Evolutionary conservation across 2,888 invertebrate genomes (phyloP), one percentile per base, ranked within the genome.

Genomic region (Torymus tubicola): DNA sequence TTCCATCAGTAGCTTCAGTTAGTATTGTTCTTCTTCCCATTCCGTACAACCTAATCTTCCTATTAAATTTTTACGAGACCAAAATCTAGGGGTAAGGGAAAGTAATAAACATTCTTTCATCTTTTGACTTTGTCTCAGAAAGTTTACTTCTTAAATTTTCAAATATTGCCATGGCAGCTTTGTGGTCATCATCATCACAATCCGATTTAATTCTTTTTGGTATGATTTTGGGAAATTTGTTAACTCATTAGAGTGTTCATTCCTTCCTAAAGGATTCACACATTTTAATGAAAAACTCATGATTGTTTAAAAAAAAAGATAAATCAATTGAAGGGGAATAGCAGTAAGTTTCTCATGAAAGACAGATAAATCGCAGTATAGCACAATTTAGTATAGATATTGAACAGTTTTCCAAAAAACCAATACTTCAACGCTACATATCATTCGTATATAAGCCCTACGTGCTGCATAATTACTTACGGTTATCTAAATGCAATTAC

Each of bases 121-220:
- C n/a, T n/a, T n/a, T n/a, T n/a, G n/a, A n/a, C n/a, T n/a, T n/a
- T n/a, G n/a, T n/a, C n/a, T n/a, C n/a, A n/a, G n/a, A n/a, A n/a
- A n/a, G n/a, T 57, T 57, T 57, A 57, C n/a, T 57, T 13, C n/a
- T 57, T 57, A 57, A n/a, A 57, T 57, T 57, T 57, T 57, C 57
- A 57, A 57, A n/a, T 57, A 57, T n/a, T 57, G 57, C 57, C 57
- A n/a, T 57, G n/a, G n/a, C n/a, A n/a, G n/a, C n/a, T n/a, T n/a
- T n/a, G n/a, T n/a, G n/a, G n/a, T n/a, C n/a, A n/a, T n/a, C 3
- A 57, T 57, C 1, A 57, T 57, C 57, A 57, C 57, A 57, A 57
- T 57, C 4, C n/a, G 5, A 57, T 3, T 57, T 57, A n/a, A n/a
- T n/a, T 57, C n/a, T 57, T 57, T 57, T 57, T 57, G 57, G 57